These are phyloP conservation scores for Scaptodrosophila lebanonensis DNA, from an alignment of 1,140 invertebrate genomes.

Conservation along the genomic window DNA sequence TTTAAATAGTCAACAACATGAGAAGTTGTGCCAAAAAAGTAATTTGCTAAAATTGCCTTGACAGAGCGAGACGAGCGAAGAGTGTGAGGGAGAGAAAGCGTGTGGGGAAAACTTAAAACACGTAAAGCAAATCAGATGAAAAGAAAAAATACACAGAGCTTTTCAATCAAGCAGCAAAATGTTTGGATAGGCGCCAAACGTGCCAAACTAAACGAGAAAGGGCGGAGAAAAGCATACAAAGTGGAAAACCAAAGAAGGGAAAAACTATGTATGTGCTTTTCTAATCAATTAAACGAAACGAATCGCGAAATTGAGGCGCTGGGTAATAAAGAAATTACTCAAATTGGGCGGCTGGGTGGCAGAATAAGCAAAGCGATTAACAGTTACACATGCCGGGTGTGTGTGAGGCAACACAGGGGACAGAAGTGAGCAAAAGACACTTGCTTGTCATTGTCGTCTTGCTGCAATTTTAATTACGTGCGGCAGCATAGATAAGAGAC, in stretches of 20 bases:
- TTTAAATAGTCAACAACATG: slow-evolving; percentile 36
- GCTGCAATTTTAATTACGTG: slow-evolving; percentile 33
- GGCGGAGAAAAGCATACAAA: not conserved
- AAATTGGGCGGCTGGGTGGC: not conserved
- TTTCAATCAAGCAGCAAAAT: slow-evolving; percentile 31
- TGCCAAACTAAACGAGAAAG: not conserved
- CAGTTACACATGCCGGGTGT: slow-evolving; percentile 6
- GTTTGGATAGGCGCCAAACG: slow-evolving; percentile 22
- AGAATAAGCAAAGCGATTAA: slow-evolving; percentile 12
- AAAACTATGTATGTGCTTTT: slow-evolving; percentile 10
- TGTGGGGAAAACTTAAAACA: slow-evolving; percentile 10
- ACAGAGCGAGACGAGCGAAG: not conserved
- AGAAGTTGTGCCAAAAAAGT: slow-evolving; percentile 40
- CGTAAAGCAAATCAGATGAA: slow-evolving; percentile 24
- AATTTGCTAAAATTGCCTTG: slow-evolving; percentile 43
- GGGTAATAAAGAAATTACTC: slow-evolving; percentile 31
- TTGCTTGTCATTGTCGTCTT: not conserved
- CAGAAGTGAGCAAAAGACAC: no score
- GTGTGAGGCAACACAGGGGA: no score
- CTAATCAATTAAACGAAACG: slow-evolving; percentile 38
- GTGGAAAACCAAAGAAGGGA: not conserved
- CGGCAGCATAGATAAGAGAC: not conserved
- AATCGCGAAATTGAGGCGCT: slow-evolving; percentile 11
- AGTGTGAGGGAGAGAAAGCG: not conserved
- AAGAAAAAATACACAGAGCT: not conserved